Base-by-base conservation (phyloP, 2,888 invertebrate species). In the Lymantria dispar region DNA sequence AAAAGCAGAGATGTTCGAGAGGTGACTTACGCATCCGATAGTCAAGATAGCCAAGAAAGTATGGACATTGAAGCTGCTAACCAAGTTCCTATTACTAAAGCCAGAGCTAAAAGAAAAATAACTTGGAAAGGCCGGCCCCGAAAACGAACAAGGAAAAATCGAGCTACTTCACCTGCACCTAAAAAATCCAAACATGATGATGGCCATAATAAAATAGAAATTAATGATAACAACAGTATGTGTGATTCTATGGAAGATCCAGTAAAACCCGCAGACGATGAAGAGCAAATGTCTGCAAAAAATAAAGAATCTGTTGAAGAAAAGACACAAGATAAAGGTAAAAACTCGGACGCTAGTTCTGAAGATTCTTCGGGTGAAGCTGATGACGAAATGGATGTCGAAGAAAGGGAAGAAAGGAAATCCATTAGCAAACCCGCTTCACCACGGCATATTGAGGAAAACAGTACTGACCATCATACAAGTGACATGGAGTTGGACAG, bases 321-420 rank as follows among this genome's bases (percentile, higher is more conserved):
- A 12, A 83, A 80, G 58, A 12, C 62, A 0, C 76, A 77, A 36
- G 79, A 83, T 15, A 88, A 84, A 56, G 83, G 36, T 40, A 67
- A 87, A 60, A 80, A 83, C 60, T 90, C 91, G 0, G 92, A 91
- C 38, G 93, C 87, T 36, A 91, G 87, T 62, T 90, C 91, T 0
- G 94, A 94, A 73, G 94, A 94, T 72, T 94, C 94, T 0, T 93
- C 93, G 8, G 94, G 94, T 0, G 94, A 94, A 72, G 94, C 94
- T 29, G 94, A 94, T 67, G 94, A 94, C 74, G 94, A 94, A 74
- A 94, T 94, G 94, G 94, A 94, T 60, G 93, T 93, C 36, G 94
- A 94, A 52, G 93, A 93, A 72, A 81, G 90, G 7, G 92, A 93
- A 39, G 88, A 92, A 43, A 76, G 74, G 48, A 77, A 74, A 37